Evolutionary conservation across 2,113 vertebrate genomes (phyloP), one percentile per base, ranked within the genome.

Genomic region (Gallinago media): DNA sequence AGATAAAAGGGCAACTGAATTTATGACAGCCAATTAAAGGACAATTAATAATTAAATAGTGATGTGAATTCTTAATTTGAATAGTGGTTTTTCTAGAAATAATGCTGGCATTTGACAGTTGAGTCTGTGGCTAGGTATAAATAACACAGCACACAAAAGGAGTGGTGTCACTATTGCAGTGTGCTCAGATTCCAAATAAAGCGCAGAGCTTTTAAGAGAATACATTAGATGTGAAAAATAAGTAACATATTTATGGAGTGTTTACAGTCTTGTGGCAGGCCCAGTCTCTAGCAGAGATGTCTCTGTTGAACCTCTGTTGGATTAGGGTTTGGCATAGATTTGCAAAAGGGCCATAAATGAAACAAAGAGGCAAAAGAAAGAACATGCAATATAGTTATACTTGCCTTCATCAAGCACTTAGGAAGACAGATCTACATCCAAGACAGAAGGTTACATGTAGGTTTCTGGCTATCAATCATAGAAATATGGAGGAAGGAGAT

Each of bases 1-100:
- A 96, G 92, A 97, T 96, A 79, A 98, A 97, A 97, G 85, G 95
- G 88, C 79, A 96, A 96, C 95, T 91, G 88, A 96, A 97, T 97
- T 96, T 92, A 96, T 92, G 97, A 94, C 94, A 96, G 93, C 78
- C 76, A 97, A 97, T 97, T 97, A 96, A 88, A 79, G 50, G n/a
- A 66, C 55, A 94, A 95, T 97, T 97, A 97, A 97, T 97, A 97
- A 96, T 97, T 96, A 77, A 96, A 81, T 89, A 89, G 44, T 12
- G 5, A 92, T 82, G 92, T 79, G 86, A 96, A 97, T 92, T 79
- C 90, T 54, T 72, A 94, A 88, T 85, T 58, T 40, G 85, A 85
- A 42, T 18, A 92, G 83, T 40, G 76, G 1, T 77, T 94, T 54
- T 82, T 73, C 50, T 92, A 65, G 40, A 93, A 96, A 85, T 95